Evolutionary conservation across 2,888 invertebrate species (phyloP).

Genomic region (Amblyjoppa fuscipennis): DNA sequence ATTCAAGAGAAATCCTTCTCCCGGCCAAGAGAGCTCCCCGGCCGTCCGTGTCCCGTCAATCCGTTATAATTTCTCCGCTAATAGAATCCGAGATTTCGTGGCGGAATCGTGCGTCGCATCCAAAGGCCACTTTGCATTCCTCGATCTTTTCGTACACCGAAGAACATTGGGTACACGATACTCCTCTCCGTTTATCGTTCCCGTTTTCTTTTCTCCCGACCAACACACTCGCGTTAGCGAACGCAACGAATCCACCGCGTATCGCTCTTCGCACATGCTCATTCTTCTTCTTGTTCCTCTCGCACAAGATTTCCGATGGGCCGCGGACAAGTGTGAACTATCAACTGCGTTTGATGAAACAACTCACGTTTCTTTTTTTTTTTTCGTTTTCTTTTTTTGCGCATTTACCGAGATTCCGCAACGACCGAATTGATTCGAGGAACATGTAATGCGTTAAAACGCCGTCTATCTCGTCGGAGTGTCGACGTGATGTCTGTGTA

Average conservation of each 20-base stretch:
- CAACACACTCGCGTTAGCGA: background rate
- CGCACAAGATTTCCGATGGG: background rate
- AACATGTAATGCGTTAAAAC: background rate
- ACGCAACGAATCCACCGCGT: background rate
- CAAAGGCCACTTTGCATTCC: constrained; percentile 70
- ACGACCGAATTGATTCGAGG: background rate
- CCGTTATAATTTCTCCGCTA: constrained; percentile 85
- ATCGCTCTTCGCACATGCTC: background rate
- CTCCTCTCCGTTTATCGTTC: constrained; percentile 48
- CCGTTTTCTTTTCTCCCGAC: constrained; percentile 49
- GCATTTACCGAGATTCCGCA: background rate
- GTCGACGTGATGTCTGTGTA: constrained; percentile 10
- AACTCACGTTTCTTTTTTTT: constrained; percentile 17
- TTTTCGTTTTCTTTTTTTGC: no score
- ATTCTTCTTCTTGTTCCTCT: background rate
- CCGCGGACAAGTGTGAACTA: background rate
- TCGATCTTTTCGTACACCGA: constrained; percentile 53
- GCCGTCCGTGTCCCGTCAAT: constrained; percentile 78
- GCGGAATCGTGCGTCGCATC: constrained; percentile 81
- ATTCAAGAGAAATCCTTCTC: constrained; percentile 81
- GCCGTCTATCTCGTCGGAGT: background rate
- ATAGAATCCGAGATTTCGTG: constrained; percentile 85
- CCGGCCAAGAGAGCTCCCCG: constrained; percentile 66
- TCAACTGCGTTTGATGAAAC: background rate
- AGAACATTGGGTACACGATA: background rate